Conservation (phyloP, 2,888 invertebrate genomes). For the Strigamia transsilvanica region DNA sequence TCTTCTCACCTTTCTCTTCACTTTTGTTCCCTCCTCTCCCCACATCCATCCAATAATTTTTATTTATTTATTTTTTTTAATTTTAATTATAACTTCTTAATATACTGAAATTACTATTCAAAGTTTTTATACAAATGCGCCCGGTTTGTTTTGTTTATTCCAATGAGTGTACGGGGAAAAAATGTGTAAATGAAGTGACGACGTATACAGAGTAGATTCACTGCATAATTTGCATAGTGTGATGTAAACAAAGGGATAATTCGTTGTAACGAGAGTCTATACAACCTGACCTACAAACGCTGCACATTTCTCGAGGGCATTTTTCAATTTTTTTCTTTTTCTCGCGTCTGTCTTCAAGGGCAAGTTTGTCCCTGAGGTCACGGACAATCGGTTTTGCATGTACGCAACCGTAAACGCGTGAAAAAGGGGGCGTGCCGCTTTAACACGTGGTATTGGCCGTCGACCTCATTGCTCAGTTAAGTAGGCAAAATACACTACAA, state of each 20-base stretch:
- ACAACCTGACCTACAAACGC: constrained; percentile 22
- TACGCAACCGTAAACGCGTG: constrained; percentile 50
- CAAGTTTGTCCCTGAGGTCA: constrained; percentile 48
- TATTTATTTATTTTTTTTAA: not conserved
- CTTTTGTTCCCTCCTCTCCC: not conserved
- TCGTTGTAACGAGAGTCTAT: not conserved
- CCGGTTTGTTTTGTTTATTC: not conserved
- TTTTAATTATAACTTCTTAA: not conserved
- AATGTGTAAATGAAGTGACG: not conserved
- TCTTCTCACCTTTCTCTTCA: constrained; percentile 18
- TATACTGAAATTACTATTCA: not conserved
- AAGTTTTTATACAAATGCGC: not conserved
- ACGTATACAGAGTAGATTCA: not conserved
- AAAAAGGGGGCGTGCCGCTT: constrained; percentile 13
- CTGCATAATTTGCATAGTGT: not conserved
- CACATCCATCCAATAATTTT: not conserved
- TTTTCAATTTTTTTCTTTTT: constrained; percentile 38
- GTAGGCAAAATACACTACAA: constrained; percentile 6
- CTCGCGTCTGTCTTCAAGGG: constrained; percentile 55
- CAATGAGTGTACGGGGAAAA: not conserved
- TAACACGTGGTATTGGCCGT: constrained; percentile 11
- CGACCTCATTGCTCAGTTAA: constrained; percentile 1
- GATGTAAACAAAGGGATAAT: constrained; percentile 21
- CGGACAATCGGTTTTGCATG: constrained; percentile 39
- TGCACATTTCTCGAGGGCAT: constrained; percentile 35